Conservation (phyloP, 2,113 vertebrate genomes). For the Gadus chalcogrammus region DNA sequence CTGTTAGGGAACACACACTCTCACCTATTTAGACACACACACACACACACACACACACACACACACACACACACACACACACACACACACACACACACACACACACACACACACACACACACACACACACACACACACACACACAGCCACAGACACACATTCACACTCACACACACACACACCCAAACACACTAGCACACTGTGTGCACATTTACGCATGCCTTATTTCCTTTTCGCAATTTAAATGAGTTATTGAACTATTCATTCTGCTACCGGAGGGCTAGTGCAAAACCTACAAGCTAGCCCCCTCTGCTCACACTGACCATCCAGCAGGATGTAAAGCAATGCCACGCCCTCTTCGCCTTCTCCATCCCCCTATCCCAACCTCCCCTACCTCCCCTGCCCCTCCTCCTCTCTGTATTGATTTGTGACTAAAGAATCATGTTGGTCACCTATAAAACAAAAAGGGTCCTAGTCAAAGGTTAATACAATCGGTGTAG, state of each 20-base stretch:
- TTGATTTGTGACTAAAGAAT: conserved; percentile 48
- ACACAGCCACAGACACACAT: too few relatives aligned
- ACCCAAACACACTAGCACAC: too few relatives aligned
- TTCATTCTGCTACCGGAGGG: neutral
- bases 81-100: too few relatives aligned
- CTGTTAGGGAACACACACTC: conserved; percentile 5
- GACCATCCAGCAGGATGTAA: neutral
- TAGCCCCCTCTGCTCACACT: conserved; percentile 18
- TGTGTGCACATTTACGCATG: too few relatives aligned
- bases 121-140: too few relatives aligned
- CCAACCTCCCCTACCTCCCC: neutral
- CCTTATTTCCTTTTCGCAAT: too few relatives aligned
- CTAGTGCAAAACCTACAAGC: too few relatives aligned
- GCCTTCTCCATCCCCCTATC: neutral
- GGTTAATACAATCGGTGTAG: conserved; percentile 95
- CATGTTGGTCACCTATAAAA: conserved; percentile 48
- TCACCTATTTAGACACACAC: conserved; percentile 1
- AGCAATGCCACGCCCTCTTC: neutral
- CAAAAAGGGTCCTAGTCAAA: conserved; percentile 79
- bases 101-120: too few relatives aligned
- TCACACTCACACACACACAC: too few relatives aligned
- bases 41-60: too few relatives aligned
- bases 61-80: too few relatives aligned
- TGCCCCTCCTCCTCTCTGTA: conserved; percentile 13
- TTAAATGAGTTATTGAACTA: too few relatives aligned